phyloP scores from a whole-genome alignment of 23 tunicate species.

The Corella eumyota region DNA sequence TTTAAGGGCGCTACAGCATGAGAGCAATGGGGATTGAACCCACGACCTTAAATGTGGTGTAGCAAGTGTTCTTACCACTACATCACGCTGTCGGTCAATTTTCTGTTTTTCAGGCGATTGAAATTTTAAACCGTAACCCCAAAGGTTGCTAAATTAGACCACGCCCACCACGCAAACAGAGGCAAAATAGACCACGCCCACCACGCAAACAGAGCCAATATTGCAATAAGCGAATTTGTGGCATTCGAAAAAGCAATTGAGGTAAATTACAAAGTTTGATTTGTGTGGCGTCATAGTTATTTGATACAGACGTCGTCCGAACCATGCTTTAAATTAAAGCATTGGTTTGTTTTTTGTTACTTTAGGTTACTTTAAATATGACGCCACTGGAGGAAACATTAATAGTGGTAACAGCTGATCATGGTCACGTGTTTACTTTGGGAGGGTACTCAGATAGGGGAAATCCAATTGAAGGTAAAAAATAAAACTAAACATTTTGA shows the following conservation, averaged over 20 bases:
- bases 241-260: constrained; percentile 30
- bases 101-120: constrained; percentile 26
- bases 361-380: constrained; percentile 8
- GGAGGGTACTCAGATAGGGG: constrained; percentile 80
- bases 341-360: too few relatives aligned
- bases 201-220: constrained; percentile 23
- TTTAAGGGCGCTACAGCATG: too few relatives aligned
- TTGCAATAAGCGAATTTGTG: constrained; percentile 25
- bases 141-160: constrained; percentile 51
- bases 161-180: constrained; percentile 54
- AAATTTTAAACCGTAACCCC: constrained; percentile 18
- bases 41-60: too few relatives aligned
- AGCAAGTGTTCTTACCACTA: neutral
- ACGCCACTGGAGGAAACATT: constrained; percentile 55
- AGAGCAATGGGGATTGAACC: too few relatives aligned
- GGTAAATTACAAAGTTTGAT: neutral
- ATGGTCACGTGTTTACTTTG: constrained; percentile 72
- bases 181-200: constrained; percentile 57
- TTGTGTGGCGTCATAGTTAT: too few relatives aligned
- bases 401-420: constrained; percentile 95
- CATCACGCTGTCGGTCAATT: neutral
- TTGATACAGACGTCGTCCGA: too few relatives aligned
- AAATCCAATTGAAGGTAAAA: constrained; percentile 60
- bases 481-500: too few relatives aligned
- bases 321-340: too few relatives aligned